Conservation (phyloP, 2,888 invertebrate species). For the Cinara cedri region DNA sequence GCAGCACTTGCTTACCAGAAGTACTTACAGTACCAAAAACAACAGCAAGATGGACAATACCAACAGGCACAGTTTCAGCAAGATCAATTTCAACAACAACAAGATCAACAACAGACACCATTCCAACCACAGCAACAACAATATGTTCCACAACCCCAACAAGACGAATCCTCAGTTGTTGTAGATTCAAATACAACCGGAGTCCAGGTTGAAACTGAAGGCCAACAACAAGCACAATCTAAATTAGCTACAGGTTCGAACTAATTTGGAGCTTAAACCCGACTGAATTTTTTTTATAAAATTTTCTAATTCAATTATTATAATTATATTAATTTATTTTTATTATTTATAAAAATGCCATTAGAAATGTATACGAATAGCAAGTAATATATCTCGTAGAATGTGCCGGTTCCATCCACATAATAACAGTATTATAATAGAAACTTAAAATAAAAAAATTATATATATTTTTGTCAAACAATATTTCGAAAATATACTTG, state of each 20-base stretch:
- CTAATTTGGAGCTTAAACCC: slow-evolving; percentile 46
- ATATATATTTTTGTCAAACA: slow-evolving; percentile 42
- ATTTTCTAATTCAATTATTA: slow-evolving; percentile 20
- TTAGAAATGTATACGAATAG: neutral
- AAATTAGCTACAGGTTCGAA: slow-evolving; percentile 55
- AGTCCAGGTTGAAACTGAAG: slow-evolving; percentile 1
- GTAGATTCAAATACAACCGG: slow-evolving; percentile 29
- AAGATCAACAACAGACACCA: slow-evolving; percentile 22
- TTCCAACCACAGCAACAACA: slow-evolving; percentile 49
- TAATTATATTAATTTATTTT: slow-evolving; percentile 22
- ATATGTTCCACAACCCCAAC: slow-evolving; percentile 37
- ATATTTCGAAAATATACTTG: slow-evolving; percentile 37
- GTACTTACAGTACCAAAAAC: slow-evolving; percentile 50
- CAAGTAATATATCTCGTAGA: slow-evolving; percentile 16
- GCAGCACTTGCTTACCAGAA: slow-evolving; percentile 43
- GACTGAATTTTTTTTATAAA: slow-evolving; percentile 53
- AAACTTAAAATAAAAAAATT: slow-evolving; percentile 12
- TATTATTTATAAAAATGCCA: slow-evolving; percentile 16
- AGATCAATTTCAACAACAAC: slow-evolving; percentile 28
- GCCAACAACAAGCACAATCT: slow-evolving; percentile 38
- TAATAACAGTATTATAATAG: slow-evolving; percentile 13
- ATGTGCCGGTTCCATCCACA: neutral
- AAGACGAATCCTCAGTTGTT: slow-evolving; percentile 35
- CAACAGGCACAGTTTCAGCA: slow-evolving; percentile 22
- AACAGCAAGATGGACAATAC: slow-evolving; percentile 13